Evolutionary conservation across 2,797 vertebrate genomes (phyloP).

Genomic region (Chiloscyllium punctatum): DNA sequence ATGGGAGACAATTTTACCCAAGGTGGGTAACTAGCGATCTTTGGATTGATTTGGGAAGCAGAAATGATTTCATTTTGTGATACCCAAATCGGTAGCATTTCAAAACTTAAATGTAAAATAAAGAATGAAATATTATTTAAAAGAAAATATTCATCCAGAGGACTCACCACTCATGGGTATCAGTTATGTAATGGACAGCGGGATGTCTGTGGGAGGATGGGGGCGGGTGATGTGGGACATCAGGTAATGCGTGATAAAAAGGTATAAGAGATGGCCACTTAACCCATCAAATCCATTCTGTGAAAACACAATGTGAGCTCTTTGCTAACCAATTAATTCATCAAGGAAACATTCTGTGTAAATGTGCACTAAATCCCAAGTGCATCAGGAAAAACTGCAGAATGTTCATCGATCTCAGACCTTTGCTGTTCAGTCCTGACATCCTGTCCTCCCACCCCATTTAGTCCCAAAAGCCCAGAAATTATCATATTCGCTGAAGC

Average conservation of each 20-base stretch:
- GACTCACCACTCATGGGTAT: not conserved
- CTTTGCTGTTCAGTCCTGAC: not conserved
- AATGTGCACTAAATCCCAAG: not conserved
- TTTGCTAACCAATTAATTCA: not conserved
- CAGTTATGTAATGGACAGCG: not conserved
- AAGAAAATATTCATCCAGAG: not conserved
- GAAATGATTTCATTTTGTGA: not conserved
- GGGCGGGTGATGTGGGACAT: not conserved
- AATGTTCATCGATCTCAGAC: not conserved
- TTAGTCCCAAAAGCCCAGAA: not conserved
- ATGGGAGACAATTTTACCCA: not conserved
- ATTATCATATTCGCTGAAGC: not conserved
- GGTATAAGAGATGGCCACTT: not conserved
- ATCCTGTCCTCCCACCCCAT: not conserved
- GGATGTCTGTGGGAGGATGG: too few species aligned
- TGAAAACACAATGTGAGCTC: not conserved
- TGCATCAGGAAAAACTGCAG: not conserved
- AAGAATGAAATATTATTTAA: too few species aligned
- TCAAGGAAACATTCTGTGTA: not conserved
- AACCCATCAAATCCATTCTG: not conserved
- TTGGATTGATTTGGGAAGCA: not conserved
- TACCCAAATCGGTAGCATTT: not conserved
- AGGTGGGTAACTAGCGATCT: not conserved
- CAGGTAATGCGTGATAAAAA: not conserved
- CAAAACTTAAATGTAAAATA: not conserved